Evolutionary conservation across 2,888 invertebrate genomes (phyloP).

Genomic region (Ennomos fuscantarius): DNA sequence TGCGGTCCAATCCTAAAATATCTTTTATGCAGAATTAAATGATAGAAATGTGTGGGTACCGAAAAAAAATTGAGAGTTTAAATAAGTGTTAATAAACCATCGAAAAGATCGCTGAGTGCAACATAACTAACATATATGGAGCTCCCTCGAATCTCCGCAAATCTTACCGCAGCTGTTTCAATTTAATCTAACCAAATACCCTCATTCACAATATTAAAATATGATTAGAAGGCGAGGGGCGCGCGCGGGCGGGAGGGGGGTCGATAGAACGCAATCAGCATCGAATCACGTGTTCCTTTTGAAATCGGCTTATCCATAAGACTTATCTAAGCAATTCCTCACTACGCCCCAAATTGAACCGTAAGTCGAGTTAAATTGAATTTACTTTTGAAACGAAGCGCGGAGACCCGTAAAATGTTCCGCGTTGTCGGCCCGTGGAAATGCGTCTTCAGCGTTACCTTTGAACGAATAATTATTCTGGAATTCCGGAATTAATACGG

Average conservation of each 20-base stretch:
- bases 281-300: slow-evolving; percentile 81
- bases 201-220: slow-evolving; percentile 81
- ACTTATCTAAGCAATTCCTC: slow-evolving; percentile 54
- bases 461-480: slow-evolving; percentile 80
- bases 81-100: too few species aligned
- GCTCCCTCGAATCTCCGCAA: slow-evolving; percentile 4
- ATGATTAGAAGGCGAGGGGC: slow-evolving; percentile 64
- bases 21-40: too few species aligned
- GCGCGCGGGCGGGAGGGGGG: slow-evolving; percentile 43
- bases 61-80: too few species aligned
- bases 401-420: slow-evolving; percentile 53
- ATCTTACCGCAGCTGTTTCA: slow-evolving; percentile 47
- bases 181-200: slow-evolving; percentile 74
- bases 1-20: too few species aligned
- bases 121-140: slow-evolving; percentile 10
- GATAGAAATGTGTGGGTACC: too few species aligned
- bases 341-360: slow-evolving; percentile 50
- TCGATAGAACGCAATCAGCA: slow-evolving; percentile 73
- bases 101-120: slow-evolving; percentile 1
- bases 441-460: slow-evolving; percentile 70
- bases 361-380: slow-evolving; percentile 45
- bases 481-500: slow-evolving; percentile 78
- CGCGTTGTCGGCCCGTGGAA: slow-evolving; percentile 56
- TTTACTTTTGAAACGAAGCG: slow-evolving; percentile 42
- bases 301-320: slow-evolving; percentile 78